Evolutionary conservation across 1,140 invertebrate genomes (phyloP).

Genomic region (Protaetia brevitarsis): DNA sequence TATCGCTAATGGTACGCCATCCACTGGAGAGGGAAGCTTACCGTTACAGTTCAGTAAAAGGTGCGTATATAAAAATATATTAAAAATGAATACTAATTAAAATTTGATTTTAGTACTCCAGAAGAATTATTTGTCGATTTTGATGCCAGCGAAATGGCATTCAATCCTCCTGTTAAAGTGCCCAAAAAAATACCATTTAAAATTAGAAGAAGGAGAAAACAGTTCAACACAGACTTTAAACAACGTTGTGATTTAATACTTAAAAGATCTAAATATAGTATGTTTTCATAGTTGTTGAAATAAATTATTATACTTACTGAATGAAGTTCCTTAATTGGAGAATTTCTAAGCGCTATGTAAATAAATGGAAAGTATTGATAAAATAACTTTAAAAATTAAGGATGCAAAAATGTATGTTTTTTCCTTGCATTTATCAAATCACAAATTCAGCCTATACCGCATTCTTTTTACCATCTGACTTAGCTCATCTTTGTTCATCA

Average conservation of each 20-base stretch:
- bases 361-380: no score
- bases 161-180: conserved; percentile 61
- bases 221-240: conserved; percentile 36
- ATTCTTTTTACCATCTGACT: no score
- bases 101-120: conserved; percentile 47
- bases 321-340: no score
- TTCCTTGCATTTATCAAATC: no score
- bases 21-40: conserved; percentile 57
- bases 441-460: no score
- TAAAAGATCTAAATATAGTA: not conserved
- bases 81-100: not conserved
- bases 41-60: conserved; percentile 60
- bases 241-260: conserved; percentile 32
- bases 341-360: no score
- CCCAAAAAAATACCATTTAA: conserved; percentile 47
- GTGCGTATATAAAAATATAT: conserved; percentile 47
- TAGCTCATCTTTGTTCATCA: no score
- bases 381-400: no score
- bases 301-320: no score
- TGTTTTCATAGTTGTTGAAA: not conserved
- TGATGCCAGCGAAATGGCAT: conserved; percentile 62
- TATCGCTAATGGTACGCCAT: conserved; percentile 57
- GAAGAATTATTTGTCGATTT: conserved; percentile 58
- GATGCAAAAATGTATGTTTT: no score
- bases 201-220: conserved; percentile 34